Conservation (phyloP, 2,888 invertebrate species). For the Parascotia fuliginaria region DNA sequence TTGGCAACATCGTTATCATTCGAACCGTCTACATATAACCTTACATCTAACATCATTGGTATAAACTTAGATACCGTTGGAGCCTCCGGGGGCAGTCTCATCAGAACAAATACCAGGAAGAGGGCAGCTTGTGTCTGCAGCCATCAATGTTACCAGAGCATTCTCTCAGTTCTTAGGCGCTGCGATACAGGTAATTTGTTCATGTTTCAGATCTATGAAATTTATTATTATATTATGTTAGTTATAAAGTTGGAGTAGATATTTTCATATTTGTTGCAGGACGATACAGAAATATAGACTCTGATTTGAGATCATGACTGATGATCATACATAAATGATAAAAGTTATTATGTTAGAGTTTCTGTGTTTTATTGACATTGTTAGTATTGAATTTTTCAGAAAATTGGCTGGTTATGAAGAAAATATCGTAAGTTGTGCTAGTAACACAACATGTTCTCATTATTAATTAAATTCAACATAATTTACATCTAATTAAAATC, state of each 20-base stretch:
- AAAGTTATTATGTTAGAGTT: neutral
- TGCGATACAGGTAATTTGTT: constrained; percentile 88
- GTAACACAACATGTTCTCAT: constrained; percentile 5
- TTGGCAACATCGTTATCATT: constrained; percentile 35
- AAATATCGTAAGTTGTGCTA: constrained; percentile 9
- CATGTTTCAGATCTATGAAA: no score
- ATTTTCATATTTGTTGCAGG: no score
- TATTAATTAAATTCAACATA: neutral
- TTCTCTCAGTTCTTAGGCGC: constrained; percentile 92
- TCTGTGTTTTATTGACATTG: neutral
- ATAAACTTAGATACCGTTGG: constrained; percentile 73
- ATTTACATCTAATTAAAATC: neutral
- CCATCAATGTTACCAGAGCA: constrained; percentile 91
- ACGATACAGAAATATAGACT: no score
- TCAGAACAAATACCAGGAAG: constrained; percentile 70
- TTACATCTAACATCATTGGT: constrained; percentile 29
- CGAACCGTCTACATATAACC: constrained; percentile 1
- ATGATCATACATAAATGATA: no score
- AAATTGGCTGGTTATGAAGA: constrained; percentile 1
- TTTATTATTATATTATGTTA: no score
- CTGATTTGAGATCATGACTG: no score
- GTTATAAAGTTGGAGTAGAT: no score
- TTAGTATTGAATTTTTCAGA: neutral
- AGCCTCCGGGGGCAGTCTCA: constrained; percentile 75
- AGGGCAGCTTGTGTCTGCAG: constrained; percentile 88